Percentiles rank a stretch among this genome's conserved stretches.
phyloP scores from a whole-genome alignment of 2,797 vertebrate species.

The Staurois parvus region DNA sequence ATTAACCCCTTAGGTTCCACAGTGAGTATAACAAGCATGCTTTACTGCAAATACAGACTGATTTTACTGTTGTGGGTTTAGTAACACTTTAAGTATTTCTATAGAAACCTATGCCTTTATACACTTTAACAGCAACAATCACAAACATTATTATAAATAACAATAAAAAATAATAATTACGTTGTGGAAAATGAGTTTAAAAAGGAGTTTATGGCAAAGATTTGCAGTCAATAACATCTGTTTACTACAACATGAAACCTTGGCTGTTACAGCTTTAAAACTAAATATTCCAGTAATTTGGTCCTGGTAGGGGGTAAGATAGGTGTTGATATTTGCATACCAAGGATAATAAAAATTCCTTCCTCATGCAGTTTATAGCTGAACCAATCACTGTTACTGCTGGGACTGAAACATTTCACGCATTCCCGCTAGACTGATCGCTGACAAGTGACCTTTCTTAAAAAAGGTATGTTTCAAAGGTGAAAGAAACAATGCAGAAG shows the following conservation, averaged over 20 bases:
- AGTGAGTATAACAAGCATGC: too few relatives aligned
- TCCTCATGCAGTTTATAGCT: conserved; percentile 65
- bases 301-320: conserved; percentile 69
- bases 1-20: too few relatives aligned
- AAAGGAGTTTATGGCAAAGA: not conserved
- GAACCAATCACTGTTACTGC: conserved; percentile 75
- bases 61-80: too few relatives aligned
- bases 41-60: too few relatives aligned
- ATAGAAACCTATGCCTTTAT: too few relatives aligned
- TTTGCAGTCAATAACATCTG: not conserved
- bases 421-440: conserved; percentile 16
- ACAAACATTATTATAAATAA: not conserved
- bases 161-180: not conserved
- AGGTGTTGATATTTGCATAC: conserved; percentile 74
- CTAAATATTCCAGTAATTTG: conserved; percentile 48
- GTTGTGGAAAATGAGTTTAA: not conserved
- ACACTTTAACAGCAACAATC: not conserved
- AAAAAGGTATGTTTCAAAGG: conserved; percentile 67
- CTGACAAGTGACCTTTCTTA: conserved; percentile 34
- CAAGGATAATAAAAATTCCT: conserved; percentile 84
- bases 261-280: not conserved
- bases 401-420: conserved; percentile 65
- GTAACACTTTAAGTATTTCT: too few relatives aligned
- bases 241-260: not conserved
- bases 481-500: conserved; percentile 75